Evolutionary conservation across 92 coral and sea anemone species (phyloP), one percentile per base, ranked within the genome.

Genomic region (Epizoanthus stellaris): DNA sequence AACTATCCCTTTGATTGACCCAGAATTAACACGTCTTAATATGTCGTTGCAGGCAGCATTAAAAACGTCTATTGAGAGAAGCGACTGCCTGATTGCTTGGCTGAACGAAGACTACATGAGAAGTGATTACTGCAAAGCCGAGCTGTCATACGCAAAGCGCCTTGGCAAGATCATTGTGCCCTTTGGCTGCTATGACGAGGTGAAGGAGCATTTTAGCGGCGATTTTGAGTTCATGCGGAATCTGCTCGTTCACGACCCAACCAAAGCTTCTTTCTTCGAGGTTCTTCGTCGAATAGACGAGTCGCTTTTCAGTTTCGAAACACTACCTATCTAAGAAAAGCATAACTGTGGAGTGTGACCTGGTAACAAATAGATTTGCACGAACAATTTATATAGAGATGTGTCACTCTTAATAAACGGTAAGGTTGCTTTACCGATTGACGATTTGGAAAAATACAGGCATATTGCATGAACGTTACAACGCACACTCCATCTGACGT

Each of bases 1-100:
- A 52, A 52, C 56, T 52, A 52, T 52, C 56, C 56, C 56, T 9
- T 2, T 30, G 36, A 30, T 30, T 30, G 36, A 30, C 36, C 1
- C 36, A 30, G 12, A 52, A 11, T 13, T 52, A 52, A 52, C 10
- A 52, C 56, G 56, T 52, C 56, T 52, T 52, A 30, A 30, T 30
- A 9, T 52, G 14, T 9, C 56, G 10, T 66, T 59, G 36, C 67
- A 20, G 85, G 23, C 72, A 45, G 93, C 90, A 5, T 57, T 93
- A 59, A 90, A 85, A 59, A 64, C 36, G 19, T 60, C 95, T 70
- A 70, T 93, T 63, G 88, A 93, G 14, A 60, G 70, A 75, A 80
- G 93, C 82, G 90, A 90, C 45, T 93, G 95, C 42, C 39, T 93
- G 12, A 40, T 93, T 57, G 95, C 89, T 5, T 93, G 93, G 95